Conservation (phyloP, 64 coral and sea anemone species). For the Montipora cactus region DNA sequence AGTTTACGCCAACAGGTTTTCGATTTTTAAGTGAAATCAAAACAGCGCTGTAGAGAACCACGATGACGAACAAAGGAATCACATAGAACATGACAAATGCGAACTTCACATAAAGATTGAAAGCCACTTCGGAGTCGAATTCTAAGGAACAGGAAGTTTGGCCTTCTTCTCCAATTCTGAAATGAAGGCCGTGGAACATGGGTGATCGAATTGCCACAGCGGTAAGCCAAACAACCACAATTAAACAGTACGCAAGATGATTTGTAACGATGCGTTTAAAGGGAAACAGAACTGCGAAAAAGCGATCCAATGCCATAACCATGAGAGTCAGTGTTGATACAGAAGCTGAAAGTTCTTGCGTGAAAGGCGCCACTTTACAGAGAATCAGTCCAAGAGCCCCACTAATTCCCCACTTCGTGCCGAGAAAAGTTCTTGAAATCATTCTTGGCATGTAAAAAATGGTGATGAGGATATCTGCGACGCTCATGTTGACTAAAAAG, state of each 20-base stretch:
- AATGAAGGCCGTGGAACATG: slow-evolving; percentile 29
- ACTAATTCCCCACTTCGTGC: slow-evolving; percentile 40
- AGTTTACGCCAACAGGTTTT: slow-evolving; percentile 18
- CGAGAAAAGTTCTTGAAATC: slow-evolving; percentile 38
- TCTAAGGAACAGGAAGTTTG: slow-evolving; percentile 17
- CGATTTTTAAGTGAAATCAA: slow-evolving; percentile 35
- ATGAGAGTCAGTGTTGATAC: slow-evolving; percentile 44
- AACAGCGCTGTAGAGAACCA: slow-evolving; percentile 49
- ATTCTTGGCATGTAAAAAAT: slow-evolving; percentile 73
- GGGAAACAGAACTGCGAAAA: slow-evolving; percentile 57
- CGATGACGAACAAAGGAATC: slow-evolving; percentile 25
- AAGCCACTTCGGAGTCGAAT: neutral
- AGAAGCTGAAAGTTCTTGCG: slow-evolving; percentile 50
- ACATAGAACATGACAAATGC: slow-evolving; percentile 62
- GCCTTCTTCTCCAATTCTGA: neutral
- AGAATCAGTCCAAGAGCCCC: slow-evolving; percentile 11
- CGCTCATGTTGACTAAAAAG: slow-evolving; percentile 57
- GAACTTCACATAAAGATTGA: neutral
- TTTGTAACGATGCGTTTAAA: slow-evolving; percentile 45
- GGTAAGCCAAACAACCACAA: slow-evolving; percentile 32
- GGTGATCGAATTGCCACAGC: slow-evolving; percentile 22
- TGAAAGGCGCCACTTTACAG: slow-evolving; percentile 42
- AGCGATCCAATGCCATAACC: slow-evolving; percentile 22
- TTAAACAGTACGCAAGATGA: neutral
- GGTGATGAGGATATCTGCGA: slow-evolving; percentile 49